phyloP scores from a whole-genome alignment of 2,888 invertebrate species.

The Trachelus iudaicus region DNA sequence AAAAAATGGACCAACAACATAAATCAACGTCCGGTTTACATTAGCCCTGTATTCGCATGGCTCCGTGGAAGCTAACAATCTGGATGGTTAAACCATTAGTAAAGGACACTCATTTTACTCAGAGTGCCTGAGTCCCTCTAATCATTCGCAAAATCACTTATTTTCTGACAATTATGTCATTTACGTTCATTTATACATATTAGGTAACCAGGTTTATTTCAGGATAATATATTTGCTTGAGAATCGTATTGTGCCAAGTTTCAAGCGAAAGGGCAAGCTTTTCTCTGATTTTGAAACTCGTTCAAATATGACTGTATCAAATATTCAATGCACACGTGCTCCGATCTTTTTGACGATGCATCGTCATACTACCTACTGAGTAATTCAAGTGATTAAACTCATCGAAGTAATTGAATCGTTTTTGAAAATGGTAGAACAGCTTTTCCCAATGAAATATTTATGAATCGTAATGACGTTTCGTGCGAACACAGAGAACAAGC shows the following conservation, averaged over 20 bases:
- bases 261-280: not conserved
- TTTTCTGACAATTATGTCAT: conserved; percentile 17
- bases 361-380: not conserved
- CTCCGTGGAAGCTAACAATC: not conserved
- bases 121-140: not conserved
- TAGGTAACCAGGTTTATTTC: not conserved
- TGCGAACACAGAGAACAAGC: not conserved
- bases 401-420: not conserved
- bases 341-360: not conserved
- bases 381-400: not conserved
- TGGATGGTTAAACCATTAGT: conserved; percentile 12
- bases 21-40: conserved; percentile 33
- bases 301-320: no score
- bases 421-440: not conserved
- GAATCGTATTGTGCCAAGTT: not conserved
- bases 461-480: not conserved
- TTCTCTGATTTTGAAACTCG: no score
- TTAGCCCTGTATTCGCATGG: conserved; percentile 15
- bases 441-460: not conserved
- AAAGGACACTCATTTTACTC: not conserved
- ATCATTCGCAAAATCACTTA: conserved; percentile 6
- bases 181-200: conserved; percentile 2
- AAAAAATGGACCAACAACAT: conserved; percentile 18
- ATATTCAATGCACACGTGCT: not conserved
- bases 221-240: not conserved